phyloP scores from a whole-genome alignment of 2,113 vertebrate species.

The Saccopteryx leptura region DNA sequence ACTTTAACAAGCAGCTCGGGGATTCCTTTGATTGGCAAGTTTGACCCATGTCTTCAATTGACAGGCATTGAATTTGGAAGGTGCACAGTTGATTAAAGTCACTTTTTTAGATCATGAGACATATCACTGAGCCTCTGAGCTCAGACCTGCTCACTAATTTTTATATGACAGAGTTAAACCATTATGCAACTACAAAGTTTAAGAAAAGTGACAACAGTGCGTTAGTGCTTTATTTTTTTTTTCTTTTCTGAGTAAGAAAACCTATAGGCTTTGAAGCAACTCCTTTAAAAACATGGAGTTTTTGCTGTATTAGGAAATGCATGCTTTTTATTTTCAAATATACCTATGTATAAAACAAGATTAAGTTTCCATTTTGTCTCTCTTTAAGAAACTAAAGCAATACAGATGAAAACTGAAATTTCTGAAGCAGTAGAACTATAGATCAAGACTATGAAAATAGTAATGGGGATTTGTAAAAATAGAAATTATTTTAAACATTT shows the following conservation, averaged over 20 bases:
- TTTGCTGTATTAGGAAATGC: neutral
- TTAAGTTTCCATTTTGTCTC: neutral
- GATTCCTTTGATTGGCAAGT: neutral
- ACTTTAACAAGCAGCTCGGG: neutral
- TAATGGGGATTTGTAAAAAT: neutral
- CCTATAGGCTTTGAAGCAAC: neutral
- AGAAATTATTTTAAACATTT: neutral
- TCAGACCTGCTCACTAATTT: neutral
- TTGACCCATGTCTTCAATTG: neutral
- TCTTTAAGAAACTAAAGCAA: neutral
- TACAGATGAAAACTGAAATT: neutral
- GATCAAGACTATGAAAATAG: neutral
- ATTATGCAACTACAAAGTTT: neutral
- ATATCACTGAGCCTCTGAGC: neutral
- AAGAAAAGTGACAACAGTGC: neutral
- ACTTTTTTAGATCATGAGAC: neutral
- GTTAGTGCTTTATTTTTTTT: neutral
- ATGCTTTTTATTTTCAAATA: neutral
- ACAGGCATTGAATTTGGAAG: neutral
- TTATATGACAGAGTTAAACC: neutral
- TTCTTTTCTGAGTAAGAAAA: neutral
- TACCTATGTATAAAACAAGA: neutral
- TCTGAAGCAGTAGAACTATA: neutral
- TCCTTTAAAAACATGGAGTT: neutral
- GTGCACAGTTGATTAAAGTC: neutral